Evolutionary conservation across 2,113 vertebrate species (phyloP).

Genomic region (Chlamydotis undulata): DNA sequence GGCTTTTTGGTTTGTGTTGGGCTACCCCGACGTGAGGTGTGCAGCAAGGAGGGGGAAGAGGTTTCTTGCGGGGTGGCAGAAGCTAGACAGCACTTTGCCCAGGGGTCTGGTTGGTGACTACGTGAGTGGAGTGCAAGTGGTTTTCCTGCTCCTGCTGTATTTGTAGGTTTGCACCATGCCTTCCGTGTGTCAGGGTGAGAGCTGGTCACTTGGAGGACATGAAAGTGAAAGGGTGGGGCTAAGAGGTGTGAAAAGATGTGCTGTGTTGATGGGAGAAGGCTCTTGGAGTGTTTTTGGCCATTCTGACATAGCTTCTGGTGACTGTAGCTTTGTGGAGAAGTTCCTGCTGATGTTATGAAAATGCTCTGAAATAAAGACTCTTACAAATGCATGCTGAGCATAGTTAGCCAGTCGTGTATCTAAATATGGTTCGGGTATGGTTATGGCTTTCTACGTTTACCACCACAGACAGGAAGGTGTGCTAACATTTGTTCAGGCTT

Average conservation of each 20-base stretch:
- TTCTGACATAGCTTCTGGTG: background rate
- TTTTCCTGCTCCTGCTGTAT: background rate
- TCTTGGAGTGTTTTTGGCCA: rapidly evolving
- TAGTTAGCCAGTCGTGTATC: background rate
- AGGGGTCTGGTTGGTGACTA: rapidly evolving
- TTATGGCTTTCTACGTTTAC: background rate
- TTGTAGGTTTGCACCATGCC: background rate
- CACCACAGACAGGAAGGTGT: background rate
- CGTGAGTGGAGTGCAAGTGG: rapidly evolving
- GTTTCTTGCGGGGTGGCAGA: background rate
- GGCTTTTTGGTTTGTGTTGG: rapidly evolving
- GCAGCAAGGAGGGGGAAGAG: background rate
- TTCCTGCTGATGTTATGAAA: background rate
- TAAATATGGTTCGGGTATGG: background rate
- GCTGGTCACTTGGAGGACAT: rapidly evolving
- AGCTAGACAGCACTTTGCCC: rapidly evolving
- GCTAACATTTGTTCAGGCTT: background rate
- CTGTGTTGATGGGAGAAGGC: background rate
- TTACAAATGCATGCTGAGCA: background rate
- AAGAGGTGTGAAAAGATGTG: background rate
- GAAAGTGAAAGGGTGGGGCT: background rate
- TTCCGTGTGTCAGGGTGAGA: rapidly evolving
- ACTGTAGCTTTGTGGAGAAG: background rate
- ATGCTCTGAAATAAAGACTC: background rate
- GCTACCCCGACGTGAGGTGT: background rate